Evolutionary conservation across 2,113 vertebrate species (phyloP).

Genomic region (Perognathus longimembris): DNA sequence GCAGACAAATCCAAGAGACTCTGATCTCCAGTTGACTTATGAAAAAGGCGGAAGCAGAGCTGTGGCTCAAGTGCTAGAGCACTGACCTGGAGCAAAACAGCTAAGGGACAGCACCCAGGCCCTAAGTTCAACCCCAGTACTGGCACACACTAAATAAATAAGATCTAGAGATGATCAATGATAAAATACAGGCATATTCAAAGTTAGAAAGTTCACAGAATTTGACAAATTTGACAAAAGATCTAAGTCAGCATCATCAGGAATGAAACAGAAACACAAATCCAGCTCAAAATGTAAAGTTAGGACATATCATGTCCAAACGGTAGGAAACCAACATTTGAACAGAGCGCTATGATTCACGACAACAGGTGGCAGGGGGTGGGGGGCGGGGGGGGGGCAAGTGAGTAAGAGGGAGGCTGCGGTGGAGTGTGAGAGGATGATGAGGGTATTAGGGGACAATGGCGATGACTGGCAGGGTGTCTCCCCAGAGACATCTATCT

Average conservation of each 20-base stretch:
- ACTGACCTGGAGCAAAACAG: no score
- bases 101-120: no score
- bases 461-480: neutral
- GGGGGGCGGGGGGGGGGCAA: no score
- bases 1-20: no score
- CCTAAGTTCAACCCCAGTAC: no score
- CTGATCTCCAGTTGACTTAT: no score
- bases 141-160: neutral
- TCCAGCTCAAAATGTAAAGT: neutral
- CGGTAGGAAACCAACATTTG: no score
- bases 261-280: neutral
- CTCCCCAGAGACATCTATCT: no score
- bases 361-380: neutral
- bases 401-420: accelerated
- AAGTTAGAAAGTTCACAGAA: neutral
- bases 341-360: neutral
- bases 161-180: neutral
- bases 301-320: neutral
- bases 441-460: accelerated
- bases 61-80: no score
- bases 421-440: neutral
- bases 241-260: neutral
- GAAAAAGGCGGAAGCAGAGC: no score
- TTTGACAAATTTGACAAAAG: neutral
- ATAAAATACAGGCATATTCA: neutral